Evolutionary conservation across 2,797 vertebrate species (phyloP).

Genomic region (Karalla daura): DNA sequence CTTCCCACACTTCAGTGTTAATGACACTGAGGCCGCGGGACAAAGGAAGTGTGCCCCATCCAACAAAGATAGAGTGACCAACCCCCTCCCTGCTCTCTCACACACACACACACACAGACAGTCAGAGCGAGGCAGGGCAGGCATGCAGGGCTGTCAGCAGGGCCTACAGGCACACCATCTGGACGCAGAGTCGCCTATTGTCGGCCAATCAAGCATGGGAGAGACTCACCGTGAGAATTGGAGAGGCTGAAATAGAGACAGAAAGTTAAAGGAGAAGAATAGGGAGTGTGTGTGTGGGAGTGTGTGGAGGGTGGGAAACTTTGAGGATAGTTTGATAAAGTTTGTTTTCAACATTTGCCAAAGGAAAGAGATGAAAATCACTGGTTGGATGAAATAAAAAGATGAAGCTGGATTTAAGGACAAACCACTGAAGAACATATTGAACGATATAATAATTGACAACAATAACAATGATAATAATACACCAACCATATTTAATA

Average conservation of each 20-base stretch:
- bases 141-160: slow-evolving; percentile 64
- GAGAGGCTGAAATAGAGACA: slow-evolving; percentile 71
- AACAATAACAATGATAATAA: too few species aligned
- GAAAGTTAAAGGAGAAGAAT: slow-evolving; percentile 59
- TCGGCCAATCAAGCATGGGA: slow-evolving; percentile 71
- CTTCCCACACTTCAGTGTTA: slow-evolving; percentile 86
- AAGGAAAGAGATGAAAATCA: neutral
- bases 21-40: slow-evolving; percentile 78
- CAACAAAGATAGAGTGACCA: slow-evolving; percentile 77
- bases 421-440: too few species aligned
- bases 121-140: slow-evolving; percentile 60
- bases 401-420: too few species aligned
- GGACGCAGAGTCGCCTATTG: slow-evolving; percentile 74
- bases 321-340: slow-evolving; percentile 4
- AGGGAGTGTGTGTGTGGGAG: slow-evolving; percentile 11
- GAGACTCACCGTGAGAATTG: slow-evolving; percentile 75
- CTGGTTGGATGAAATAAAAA: neutral
- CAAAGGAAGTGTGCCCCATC: slow-evolving; percentile 85
- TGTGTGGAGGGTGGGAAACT: slow-evolving; percentile 29
- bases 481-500: too few species aligned
- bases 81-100: slow-evolving; percentile 12
- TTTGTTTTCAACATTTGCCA: neutral
- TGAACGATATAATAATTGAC: too few species aligned
- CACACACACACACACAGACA: slow-evolving; percentile 45
- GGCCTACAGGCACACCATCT: slow-evolving; percentile 82